Evolutionary conservation across 2,888 invertebrate genomes (phyloP).

Genomic region (Ceriagrion tenellum): DNA sequence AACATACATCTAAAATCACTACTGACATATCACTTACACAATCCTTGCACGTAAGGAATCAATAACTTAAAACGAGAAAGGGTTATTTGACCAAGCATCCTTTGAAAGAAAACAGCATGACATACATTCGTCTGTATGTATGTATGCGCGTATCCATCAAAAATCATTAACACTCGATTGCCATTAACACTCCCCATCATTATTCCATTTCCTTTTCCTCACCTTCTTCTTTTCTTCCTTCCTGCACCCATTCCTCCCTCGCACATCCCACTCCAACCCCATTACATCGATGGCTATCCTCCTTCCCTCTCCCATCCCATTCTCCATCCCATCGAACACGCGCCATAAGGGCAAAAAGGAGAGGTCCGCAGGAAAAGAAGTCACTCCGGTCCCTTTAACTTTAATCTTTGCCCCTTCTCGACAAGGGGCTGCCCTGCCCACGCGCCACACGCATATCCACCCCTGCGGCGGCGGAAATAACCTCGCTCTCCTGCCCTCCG

Average conservation of each 20-base stretch:
- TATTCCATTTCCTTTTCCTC: background rate
- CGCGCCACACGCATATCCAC: background rate
- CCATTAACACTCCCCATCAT: background rate
- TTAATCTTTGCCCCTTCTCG: background rate
- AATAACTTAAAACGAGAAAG: too few relatives aligned
- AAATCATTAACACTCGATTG: background rate
- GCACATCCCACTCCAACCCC: too few relatives aligned
- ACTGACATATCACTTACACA: slow-evolving; percentile 35
- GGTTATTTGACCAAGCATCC: too few relatives aligned
- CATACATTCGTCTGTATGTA: too few relatives aligned
- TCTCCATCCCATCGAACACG: slow-evolving; percentile 29
- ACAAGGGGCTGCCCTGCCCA: background rate
- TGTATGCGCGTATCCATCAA: too few relatives aligned
- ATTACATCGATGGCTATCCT: too few relatives aligned
- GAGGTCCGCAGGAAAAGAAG: background rate
- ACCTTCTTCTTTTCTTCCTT: background rate
- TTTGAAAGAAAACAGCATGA: too few relatives aligned
- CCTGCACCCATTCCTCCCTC: too few relatives aligned
- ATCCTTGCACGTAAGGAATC: background rate
- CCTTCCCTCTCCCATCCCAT: background rate
- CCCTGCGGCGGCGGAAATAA: background rate
- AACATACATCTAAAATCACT: slow-evolving; percentile 52
- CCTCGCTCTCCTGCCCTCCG: background rate
- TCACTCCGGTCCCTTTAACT: slow-evolving; percentile 15
- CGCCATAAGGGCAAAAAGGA: slow-evolving; percentile 7